Conservation (phyloP, 1,140 invertebrate genomes). For the Dryas iulia region DNA sequence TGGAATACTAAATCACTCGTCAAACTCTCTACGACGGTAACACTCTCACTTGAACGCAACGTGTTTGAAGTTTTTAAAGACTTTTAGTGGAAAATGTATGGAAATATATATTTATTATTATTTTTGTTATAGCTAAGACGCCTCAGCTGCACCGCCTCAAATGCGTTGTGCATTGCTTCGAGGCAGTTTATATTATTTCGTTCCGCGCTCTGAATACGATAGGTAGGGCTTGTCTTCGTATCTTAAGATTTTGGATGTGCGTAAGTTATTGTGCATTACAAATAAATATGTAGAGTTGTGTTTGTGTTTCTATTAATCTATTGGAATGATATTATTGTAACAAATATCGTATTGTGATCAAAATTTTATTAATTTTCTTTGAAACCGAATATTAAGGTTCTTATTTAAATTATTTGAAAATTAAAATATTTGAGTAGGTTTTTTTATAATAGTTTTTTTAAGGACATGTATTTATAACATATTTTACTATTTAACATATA, state of each 20-base stretch:
- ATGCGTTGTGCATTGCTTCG: constrained; percentile 42
- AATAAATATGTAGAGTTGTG: not conserved
- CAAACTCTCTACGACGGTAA: constrained; percentile 69
- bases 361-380: too few relatives aligned
- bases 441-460: too few relatives aligned
- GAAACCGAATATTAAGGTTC: too few relatives aligned
- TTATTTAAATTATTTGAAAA: too few relatives aligned
- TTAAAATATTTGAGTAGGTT: too few relatives aligned
- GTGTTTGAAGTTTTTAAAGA: constrained; percentile 54
- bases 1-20: constrained; percentile 70
- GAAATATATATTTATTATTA: constrained; percentile 21
- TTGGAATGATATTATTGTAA: too few relatives aligned
- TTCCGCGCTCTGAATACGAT: constrained; percentile 34
- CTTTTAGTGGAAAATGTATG: constrained; percentile 17
- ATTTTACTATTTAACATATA: too few relatives aligned
- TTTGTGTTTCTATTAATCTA: not conserved
- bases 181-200: constrained; percentile 69
- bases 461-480: too few relatives aligned
- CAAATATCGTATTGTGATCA: too few relatives aligned
- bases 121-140: constrained; percentile 33
- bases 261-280: not conserved
- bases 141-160: constrained; percentile 41
- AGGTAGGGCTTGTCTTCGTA: not conserved
- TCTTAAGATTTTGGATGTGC: not conserved
- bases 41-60: constrained; percentile 73